These are phyloP conservation scores for Brachyhypopomus occidentalis DNA, from an alignment of 2,113 vertebrate species.

Conservation along the genomic window DNA sequence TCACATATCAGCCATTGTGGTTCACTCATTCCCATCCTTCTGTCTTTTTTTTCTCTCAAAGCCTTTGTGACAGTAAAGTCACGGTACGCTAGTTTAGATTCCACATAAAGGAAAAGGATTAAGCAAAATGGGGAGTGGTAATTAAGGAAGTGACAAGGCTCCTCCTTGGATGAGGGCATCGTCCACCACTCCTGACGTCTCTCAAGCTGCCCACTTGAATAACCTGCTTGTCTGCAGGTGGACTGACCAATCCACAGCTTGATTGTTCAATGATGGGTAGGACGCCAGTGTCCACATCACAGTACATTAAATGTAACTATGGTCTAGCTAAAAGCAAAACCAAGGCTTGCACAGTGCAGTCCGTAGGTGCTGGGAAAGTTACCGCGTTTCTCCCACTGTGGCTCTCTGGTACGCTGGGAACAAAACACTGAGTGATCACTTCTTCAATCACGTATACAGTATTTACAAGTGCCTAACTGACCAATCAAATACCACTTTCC, in stretches of 20 bases:
- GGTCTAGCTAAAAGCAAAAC: no score
- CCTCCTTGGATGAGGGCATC: slow-evolving; percentile 44
- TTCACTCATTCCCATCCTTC: slow-evolving; percentile 21
- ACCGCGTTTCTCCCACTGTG: background rate
- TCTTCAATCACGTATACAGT: no score
- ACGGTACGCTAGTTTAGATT: slow-evolving; percentile 49
- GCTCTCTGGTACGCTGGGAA: background rate
- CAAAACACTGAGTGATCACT: no score
- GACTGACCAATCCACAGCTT: background rate
- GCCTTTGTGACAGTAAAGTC: slow-evolving; percentile 51
- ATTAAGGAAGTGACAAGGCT: slow-evolving; percentile 50
- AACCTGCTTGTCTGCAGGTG: background rate
- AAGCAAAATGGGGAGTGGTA: slow-evolving; percentile 48
- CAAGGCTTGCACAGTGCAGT: no score
- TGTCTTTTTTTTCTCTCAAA: slow-evolving; percentile 36
- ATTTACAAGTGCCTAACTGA: no score
- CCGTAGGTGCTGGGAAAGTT: background rate
- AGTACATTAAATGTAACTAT: background rate
- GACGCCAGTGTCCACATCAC: background rate
- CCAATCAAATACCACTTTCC: no score
- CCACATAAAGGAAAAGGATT: slow-evolving; percentile 36
- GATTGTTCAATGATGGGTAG: background rate
- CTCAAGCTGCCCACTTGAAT: slow-evolving; percentile 19
- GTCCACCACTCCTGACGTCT: background rate
- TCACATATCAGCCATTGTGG: slow-evolving; percentile 48